A percentile compares a stretch with the other conserved stretches of the same genome.
Conservation (phyloP, 2,113 vertebrate genomes). For the Danio rerio region DNA sequence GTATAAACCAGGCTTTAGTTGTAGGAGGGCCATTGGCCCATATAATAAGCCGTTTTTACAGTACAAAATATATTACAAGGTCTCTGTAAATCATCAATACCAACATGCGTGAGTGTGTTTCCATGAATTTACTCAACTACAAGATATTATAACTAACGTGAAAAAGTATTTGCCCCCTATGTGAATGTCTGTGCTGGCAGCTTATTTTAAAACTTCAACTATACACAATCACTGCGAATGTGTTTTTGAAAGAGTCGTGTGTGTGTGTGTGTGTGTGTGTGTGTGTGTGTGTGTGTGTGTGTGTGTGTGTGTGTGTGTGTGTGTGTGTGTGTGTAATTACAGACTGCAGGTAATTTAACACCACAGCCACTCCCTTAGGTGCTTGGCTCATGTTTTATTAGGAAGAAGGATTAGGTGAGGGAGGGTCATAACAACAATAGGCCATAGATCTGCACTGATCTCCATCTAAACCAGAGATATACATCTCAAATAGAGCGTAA, state of each 20-base stretch:
- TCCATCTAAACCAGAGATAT: constrained; percentile 60
- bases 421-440: constrained; percentile 46
- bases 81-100: no score
- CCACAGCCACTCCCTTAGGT: constrained; percentile 65
- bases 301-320: constrained; percentile 40
- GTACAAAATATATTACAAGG: no score
- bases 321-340: constrained; percentile 70
- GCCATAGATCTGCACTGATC: constrained; percentile 56
- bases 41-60: no score
- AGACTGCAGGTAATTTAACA: constrained; percentile 73
- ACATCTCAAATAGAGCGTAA: constrained; percentile 7
- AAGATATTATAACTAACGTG: not conserved
- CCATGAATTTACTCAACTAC: not conserved
- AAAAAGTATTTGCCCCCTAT: not conserved
- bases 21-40: no score
- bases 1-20: no score
- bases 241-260: not conserved
- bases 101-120: not conserved
- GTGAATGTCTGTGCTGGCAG: not conserved
- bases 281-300: constrained; percentile 57
- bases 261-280: constrained; percentile 41
- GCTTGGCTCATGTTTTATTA: constrained; percentile 59
- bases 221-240: constrained; percentile 30
- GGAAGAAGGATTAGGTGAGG: constrained; percentile 68
- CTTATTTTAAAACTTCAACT: not conserved